These are phyloP conservation scores for Sisyra terminalis DNA, from an alignment of 2,888 invertebrate genomes.

Conservation along the genomic window DNA sequence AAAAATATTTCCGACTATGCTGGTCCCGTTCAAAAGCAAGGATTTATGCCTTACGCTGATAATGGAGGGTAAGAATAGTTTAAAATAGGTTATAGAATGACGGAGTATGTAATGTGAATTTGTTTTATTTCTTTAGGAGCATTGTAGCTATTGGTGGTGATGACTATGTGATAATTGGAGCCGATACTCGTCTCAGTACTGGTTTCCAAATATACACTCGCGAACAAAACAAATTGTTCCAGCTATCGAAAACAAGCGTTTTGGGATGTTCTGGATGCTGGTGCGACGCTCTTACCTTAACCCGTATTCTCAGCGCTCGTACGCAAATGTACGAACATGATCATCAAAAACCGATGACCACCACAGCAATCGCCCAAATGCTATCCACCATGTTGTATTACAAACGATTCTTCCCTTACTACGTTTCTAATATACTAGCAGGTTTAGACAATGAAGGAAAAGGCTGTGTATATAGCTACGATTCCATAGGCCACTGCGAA, in stretches of 20 bases:
- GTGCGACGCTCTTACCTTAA: slow-evolving; percentile 90
- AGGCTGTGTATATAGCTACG: slow-evolving; percentile 91
- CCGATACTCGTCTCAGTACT: slow-evolving; percentile 83
- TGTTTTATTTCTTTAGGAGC: slow-evolving; percentile 44
- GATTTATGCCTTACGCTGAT: slow-evolving; percentile 53
- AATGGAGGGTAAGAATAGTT: slow-evolving; percentile 58
- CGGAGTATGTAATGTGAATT: slow-evolving; percentile 6
- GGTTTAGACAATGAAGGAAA: slow-evolving; percentile 87
- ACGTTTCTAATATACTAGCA: slow-evolving; percentile 85
- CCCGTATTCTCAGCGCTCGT: slow-evolving; percentile 64
- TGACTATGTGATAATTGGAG: slow-evolving; percentile 87
- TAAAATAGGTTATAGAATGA: too few relatives aligned
- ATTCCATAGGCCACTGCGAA: slow-evolving; percentile 93
- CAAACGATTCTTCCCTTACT: slow-evolving; percentile 96
- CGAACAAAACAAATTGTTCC: slow-evolving; percentile 74
- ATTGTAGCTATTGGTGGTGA: slow-evolving; percentile 91
- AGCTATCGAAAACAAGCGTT: slow-evolving; percentile 65
- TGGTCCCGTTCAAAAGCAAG: slow-evolving; percentile 28
- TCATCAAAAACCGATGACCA: slow-evolving; percentile 83
- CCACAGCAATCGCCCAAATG: slow-evolving; percentile 90
- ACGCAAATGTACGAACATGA: slow-evolving; percentile 93
- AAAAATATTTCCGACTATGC: slow-evolving; percentile 24
- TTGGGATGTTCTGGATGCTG: slow-evolving; percentile 95
- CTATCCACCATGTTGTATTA: slow-evolving; percentile 90
- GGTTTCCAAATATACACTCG: slow-evolving; percentile 85